These are phyloP conservation scores for Glaucomys volans DNA, from an alignment of 2,113 vertebrate species.

Conservation along the genomic window DNA sequence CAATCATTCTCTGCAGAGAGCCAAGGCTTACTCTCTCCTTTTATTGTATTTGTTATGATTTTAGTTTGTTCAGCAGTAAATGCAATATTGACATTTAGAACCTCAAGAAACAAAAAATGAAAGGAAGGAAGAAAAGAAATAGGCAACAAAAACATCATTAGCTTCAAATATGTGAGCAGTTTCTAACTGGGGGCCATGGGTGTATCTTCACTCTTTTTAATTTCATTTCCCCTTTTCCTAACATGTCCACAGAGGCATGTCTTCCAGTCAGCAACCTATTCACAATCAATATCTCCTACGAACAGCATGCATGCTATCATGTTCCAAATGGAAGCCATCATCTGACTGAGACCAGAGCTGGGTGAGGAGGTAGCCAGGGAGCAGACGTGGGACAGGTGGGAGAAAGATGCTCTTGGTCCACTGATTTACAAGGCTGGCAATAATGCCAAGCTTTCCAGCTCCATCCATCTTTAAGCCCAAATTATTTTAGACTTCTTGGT, in stretches of 20 bases:
- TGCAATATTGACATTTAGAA: conserved; percentile 74
- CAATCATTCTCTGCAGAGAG: conserved; percentile 60
- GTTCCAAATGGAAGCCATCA: not conserved
- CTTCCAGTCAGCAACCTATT: conserved; percentile 61
- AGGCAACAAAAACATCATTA: not conserved
- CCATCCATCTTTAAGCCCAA: conserved; percentile 74
- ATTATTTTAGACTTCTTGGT: conserved; percentile 77
- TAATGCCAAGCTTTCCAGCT: not conserved
- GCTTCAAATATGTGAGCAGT: conserved; percentile 57
- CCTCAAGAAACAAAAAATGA: not conserved
- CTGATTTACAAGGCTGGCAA: conserved; percentile 77
- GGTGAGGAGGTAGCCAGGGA: conserved; percentile 61
- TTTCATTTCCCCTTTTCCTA: not conserved
- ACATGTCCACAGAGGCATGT: conserved; percentile 48
- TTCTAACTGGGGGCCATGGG: conserved; percentile 3
- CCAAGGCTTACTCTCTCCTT: not conserved
- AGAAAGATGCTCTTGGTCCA: not conserved
- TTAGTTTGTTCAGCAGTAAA: conserved; percentile 61
- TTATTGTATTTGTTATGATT: conserved; percentile 60
- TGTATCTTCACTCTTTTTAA: conserved; percentile 39
- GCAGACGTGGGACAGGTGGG: not conserved
- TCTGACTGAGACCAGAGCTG: not conserved
- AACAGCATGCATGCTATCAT: conserved; percentile 13
- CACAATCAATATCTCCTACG: conserved; percentile 52
- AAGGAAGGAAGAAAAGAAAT: conserved; percentile 1